Base-by-base conservation (phyloP, 2,888 invertebrate genomes). In the Augiades crinisus region DNA sequence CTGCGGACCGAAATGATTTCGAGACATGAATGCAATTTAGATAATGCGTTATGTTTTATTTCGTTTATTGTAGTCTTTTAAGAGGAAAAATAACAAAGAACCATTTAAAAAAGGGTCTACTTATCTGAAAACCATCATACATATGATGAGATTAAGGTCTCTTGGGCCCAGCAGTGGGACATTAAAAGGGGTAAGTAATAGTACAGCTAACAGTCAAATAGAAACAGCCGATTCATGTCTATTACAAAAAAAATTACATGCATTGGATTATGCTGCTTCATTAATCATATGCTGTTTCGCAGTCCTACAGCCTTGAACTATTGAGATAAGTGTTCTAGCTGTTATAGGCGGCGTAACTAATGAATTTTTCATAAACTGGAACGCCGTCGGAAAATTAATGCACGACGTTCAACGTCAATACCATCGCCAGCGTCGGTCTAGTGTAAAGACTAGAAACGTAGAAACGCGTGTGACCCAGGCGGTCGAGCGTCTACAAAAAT, bases 401-500 rank as follows among this genome's bases (percentile, higher is more conserved):
- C 12, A 22, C 40, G 10, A 31, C 14, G 19, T 34, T 37, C 46
- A 59, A 60, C 57, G 56, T 57, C 63, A 65, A 65, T 66, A 61
- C 66, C 66, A 66, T 70, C 65, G 70, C 68, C 67, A 56, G 41
- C 43, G 53, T 53, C 57, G 56, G 36, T 38, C 43, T 70, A 76
- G 72, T 79, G 76, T 71, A 79, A 74, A 77, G 37, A 78, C 72
- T 77, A 76, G 72, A 72, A 77, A 76, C 75, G 75, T 77, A 76
- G 72, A 72, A 77, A 76, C 75, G 75, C 76, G 75, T 77, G 77
- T 78, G 74, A 79, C 74, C 70, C 76, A 78, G 70, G 68, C 75
- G 66, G 72, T 69, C 73, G 72, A 74, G 72, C 75, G 75, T 72
- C 67, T 78, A 80, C 75, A 79, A 85, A 87, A 87, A 87, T 89